Evolutionary conservation across 2,888 invertebrate genomes (phyloP), one percentile per base, ranked within the genome.

Genomic region (Caradrina clavipalpis): DNA sequence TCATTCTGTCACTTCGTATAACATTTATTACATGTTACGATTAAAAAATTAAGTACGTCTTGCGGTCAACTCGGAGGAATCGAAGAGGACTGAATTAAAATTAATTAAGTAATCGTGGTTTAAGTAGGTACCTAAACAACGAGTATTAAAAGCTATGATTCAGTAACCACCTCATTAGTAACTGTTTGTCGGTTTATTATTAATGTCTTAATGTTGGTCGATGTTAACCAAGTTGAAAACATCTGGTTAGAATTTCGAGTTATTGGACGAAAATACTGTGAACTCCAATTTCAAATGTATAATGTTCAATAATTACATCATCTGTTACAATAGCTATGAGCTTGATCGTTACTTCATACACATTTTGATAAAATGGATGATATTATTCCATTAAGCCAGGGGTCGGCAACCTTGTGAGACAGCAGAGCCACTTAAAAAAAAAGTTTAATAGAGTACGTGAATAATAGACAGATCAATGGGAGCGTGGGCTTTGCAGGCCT

Each of bases 51-150:
- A 10, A 58, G 56, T 49, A 59, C 53, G 26, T 55, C 49, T 66
- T 78, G 80, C 47, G 76, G 80, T 80, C 13, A 60, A 39, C 35
- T 45, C 0, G n/a, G 13, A 11, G 22, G 21, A 60, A 75, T 21
- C 4, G 26, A 35, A 39, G 19, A 21, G 13, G 11, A 62, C 17
- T 42, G 31, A 60, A 60, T 57, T 31, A 55, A 76, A 76, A 70
- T 51, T 21, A 53, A 68, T 50, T 62, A 53, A 64, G 55, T 62
- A 65, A 59, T 42, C 13, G 58, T 21, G 69, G 63, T 63, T 74
- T 61, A 51, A 15, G 56, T 63, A 51, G 19, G 39, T 39, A 39
- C 55, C 45, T 53, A 31, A 17, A 54, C 17, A 0, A 13, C 4
- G 11, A 39, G 11, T 78, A 63, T 50, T 49, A 53, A 51, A 67